Conservation (phyloP, 92 coral and sea anemone species). For the Zoanthus gigantus region DNA sequence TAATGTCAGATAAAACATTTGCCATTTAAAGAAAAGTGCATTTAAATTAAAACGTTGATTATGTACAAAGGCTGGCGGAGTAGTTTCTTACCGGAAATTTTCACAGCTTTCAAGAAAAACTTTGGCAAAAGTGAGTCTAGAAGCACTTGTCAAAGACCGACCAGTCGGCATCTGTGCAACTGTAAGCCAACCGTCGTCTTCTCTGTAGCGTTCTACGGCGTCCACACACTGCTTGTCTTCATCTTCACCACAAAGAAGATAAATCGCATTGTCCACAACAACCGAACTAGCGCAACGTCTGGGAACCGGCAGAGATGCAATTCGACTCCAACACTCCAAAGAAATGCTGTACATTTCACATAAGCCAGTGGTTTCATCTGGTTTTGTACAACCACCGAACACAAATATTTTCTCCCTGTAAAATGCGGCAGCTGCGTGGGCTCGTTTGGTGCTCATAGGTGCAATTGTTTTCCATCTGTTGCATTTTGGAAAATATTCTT, state of each 20-base stretch:
- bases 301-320: slow-evolving; percentile 28
- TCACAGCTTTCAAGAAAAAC: slow-evolving; percentile 27
- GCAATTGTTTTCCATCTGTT: slow-evolving; percentile 4
- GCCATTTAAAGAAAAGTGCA: no score
- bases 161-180: slow-evolving; percentile 39
- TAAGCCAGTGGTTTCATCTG: not conserved
- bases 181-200: slow-evolving; percentile 2
- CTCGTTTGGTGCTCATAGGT: not conserved
- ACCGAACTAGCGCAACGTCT: slow-evolving; percentile 20
- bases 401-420: slow-evolving; percentile 20
- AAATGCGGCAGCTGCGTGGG: slow-evolving; percentile 1
- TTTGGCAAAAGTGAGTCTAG: slow-evolving; percentile 7
- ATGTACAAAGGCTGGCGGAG: no score
- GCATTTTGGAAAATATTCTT: slow-evolving; percentile 13
- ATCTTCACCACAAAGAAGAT: slow-evolving; percentile 17
- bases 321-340: slow-evolving; percentile 10
- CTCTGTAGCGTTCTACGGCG: slow-evolving; percentile 34
- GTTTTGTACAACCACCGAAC: slow-evolving; percentile 3
- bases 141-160: slow-evolving; percentile 10
- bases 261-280: not conserved
- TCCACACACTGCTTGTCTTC: not conserved
- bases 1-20: no score
- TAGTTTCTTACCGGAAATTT: not conserved
- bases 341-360: slow-evolving; percentile 39
- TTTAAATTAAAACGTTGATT: no score